phyloP scores from a whole-genome alignment of 2,888 invertebrate species.

The Dilophus febrilis region DNA sequence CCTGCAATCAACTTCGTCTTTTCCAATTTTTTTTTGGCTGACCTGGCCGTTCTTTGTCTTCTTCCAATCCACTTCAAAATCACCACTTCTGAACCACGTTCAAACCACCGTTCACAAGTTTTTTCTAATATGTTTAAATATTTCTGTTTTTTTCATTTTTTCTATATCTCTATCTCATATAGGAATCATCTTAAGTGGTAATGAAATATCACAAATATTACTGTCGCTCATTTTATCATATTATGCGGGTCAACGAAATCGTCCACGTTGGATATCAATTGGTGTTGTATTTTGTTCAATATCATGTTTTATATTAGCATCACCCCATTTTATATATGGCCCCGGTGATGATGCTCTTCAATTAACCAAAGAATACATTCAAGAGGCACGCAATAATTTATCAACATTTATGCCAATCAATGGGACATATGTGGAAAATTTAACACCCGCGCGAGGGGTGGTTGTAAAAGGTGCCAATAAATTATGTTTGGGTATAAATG shows the following conservation, averaged over 20 bases:
- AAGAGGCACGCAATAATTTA: not conserved
- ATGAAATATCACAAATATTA: slow-evolving; percentile 51
- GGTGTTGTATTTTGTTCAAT: slow-evolving; percentile 42
- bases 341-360: slow-evolving; percentile 33
- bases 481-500: slow-evolving; percentile 12
- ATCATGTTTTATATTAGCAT: slow-evolving; percentile 40
- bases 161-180: too few species aligned
- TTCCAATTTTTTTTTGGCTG: too few species aligned
- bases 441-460: too few species aligned
- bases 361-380: slow-evolving; percentile 29
- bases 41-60: too few species aligned
- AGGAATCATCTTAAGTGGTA: slow-evolving; percentile 49
- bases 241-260: slow-evolving; percentile 45
- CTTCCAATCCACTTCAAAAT: too few species aligned
- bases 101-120: too few species aligned
- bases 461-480: not conserved
- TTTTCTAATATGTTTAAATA: too few species aligned
- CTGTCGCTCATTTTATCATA: slow-evolving; percentile 43
- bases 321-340: slow-evolving; percentile 45
- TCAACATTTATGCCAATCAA: too few species aligned
- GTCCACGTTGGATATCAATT: slow-evolving; percentile 47
- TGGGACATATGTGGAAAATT: too few species aligned
- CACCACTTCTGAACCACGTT: too few species aligned
- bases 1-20: too few species aligned
- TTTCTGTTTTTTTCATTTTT: too few species aligned